Evolutionary conservation across 2,888 invertebrate genomes (phyloP).

Genomic region (Caenorhabditis wallacei): DNA sequence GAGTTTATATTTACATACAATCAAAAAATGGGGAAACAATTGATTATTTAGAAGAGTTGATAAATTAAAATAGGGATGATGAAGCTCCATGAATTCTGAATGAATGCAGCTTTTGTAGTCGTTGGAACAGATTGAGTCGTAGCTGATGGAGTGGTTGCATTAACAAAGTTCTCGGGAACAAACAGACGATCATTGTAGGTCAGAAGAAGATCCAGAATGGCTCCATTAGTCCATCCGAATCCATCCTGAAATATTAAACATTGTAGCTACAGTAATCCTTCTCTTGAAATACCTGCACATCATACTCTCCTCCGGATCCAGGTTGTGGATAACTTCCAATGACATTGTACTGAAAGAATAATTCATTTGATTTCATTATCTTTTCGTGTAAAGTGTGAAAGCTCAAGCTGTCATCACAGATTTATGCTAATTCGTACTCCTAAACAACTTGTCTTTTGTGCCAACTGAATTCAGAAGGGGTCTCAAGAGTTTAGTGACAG

Average conservation of each 20-base stretch:
- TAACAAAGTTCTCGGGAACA: slow-evolving; percentile 58
- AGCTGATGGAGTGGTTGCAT: slow-evolving; percentile 17
- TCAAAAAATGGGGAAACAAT: slow-evolving; percentile 8
- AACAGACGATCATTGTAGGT: slow-evolving; percentile 77
- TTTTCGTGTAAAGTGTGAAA: slow-evolving; percentile 28
- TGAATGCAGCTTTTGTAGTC: slow-evolving; percentile 12
- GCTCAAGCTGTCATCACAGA: slow-evolving; percentile 60
- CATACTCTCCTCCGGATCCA: slow-evolving; percentile 79
- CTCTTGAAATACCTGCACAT: slow-evolving; percentile 72
- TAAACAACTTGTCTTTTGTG: slow-evolving; percentile 27
- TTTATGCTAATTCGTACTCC: slow-evolving; percentile 58
- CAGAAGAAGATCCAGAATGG: slow-evolving; percentile 78
- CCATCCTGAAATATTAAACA: slow-evolving; percentile 68
- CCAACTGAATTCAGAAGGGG: slow-evolving; percentile 34
- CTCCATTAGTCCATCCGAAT: slow-evolving; percentile 82
- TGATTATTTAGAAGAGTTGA: slow-evolving; percentile 3
- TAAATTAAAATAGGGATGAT: slow-evolving; percentile 17
- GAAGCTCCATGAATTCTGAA: slow-evolving; percentile 2
- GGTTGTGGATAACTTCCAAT: slow-evolving; percentile 76
- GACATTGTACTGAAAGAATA: slow-evolving; percentile 77
- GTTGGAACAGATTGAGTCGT: slow-evolving; percentile 15
- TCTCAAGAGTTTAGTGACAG: slow-evolving; percentile 66
- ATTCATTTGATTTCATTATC: slow-evolving; percentile 42
- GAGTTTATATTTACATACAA: slow-evolving; percentile 24
- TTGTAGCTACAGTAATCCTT: background rate